Conservation (phyloP, 1,140 invertebrate species). For the Colletes latitarsis region DNA sequence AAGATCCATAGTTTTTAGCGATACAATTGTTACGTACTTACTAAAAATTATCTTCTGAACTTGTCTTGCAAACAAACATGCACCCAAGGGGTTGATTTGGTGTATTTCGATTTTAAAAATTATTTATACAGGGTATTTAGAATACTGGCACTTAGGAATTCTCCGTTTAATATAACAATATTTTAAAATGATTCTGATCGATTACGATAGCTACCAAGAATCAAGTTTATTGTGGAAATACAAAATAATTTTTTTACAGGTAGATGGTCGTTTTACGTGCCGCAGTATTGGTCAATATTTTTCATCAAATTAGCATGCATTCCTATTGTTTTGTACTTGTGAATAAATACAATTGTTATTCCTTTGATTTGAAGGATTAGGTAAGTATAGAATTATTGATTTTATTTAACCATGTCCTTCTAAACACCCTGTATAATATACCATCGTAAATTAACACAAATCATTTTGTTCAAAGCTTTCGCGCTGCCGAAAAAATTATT, state of each 20-base stretch:
- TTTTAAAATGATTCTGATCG: neutral
- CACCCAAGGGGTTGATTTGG: neutral
- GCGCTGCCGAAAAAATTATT: neutral
- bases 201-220: no score
- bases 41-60: no score
- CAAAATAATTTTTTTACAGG: conserved; percentile 42
- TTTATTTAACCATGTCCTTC: neutral
- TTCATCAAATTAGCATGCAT: conserved; percentile 6
- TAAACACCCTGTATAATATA: conserved; percentile 42
- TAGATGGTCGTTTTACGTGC: conserved; percentile 3
- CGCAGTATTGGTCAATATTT: conserved; percentile 12
- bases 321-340: neutral
- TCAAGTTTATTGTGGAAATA: neutral
- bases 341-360: neutral
- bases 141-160: neutral
- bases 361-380: no score
- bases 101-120: neutral
- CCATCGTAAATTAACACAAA: neutral
- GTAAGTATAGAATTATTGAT: conserved; percentile 23
- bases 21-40: no score
- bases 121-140: conserved; percentile 44
- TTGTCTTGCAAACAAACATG: neutral
- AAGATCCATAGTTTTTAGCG: no score
- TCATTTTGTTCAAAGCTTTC: neutral
- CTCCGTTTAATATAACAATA: no score